A percentile compares a stretch with the other conserved stretches of the same genome.
These are phyloP conservation scores for Phocoena phocoena DNA, from an alignment of 2,113 vertebrate species.

Conservation along the genomic window DNA sequence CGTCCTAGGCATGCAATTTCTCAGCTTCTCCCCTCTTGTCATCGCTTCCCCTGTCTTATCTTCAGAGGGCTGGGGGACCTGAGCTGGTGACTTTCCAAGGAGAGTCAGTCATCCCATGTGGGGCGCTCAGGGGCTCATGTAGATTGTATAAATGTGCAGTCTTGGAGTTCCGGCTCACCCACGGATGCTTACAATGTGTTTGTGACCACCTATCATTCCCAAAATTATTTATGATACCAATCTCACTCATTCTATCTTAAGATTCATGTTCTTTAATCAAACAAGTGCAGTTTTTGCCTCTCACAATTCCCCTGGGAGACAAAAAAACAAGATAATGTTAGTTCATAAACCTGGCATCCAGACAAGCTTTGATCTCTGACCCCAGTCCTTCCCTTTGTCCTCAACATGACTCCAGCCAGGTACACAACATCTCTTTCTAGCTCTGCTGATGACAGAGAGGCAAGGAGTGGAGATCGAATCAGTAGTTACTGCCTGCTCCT, in stretches of 20 bases:
- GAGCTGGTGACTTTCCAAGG: conserved; percentile 58
- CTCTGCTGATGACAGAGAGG: not conserved
- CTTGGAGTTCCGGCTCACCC: not conserved
- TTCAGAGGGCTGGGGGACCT: conserved; percentile 34
- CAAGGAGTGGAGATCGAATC: not conserved
- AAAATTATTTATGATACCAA: conserved; percentile 10
- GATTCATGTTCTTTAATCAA: conserved; percentile 42
- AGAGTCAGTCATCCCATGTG: not conserved
- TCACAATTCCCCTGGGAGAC: not conserved
- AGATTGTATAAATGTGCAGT: not conserved
- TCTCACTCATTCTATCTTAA: conserved; percentile 37
- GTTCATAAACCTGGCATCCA: conserved; percentile 7
- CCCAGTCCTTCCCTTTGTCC: not conserved
- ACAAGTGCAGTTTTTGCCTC: not conserved
- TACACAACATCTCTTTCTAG: not conserved
- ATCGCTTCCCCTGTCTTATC: conserved; percentile 68
- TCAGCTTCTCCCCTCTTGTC: conserved; percentile 51
- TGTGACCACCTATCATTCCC: not conserved
- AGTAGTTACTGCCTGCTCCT: not conserved
- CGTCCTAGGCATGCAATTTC: conserved; percentile 22
- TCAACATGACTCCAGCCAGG: not conserved
- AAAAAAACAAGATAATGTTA: conserved; percentile 52
- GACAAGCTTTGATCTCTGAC: not conserved
- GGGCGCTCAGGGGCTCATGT: conserved; percentile 40
- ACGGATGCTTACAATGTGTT: not conserved